Evolutionary conservation across 2,113 vertebrate species (phyloP).

Genomic region (Phyllopteryx taeniolatus): DNA sequence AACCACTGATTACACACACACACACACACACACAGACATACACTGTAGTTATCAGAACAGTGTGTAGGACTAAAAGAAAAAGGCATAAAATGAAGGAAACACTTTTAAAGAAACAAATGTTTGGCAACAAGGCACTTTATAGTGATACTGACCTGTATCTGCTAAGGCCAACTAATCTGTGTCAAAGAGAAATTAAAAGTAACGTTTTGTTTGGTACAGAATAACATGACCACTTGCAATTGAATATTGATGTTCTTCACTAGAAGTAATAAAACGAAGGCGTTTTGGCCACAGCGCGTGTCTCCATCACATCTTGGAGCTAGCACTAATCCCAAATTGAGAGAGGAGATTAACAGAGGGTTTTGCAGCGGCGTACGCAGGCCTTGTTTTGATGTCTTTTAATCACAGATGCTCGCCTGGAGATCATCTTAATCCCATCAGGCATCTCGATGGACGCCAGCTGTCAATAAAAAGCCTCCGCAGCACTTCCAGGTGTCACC

Average conservation of each 20-base stretch:
- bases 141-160: no score
- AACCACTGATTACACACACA: no score
- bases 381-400: background rate
- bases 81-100: no score
- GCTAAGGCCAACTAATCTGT: no score
- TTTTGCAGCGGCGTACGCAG: conserved; percentile 30
- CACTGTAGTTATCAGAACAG: no score
- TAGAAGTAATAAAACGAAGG: background rate
- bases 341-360: conserved; percentile 47
- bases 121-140: no score
- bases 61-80: no score
- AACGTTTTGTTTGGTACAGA: no score
- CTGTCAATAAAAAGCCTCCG: background rate
- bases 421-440: conserved; percentile 44
- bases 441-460: background rate
- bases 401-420: background rate
- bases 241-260: background rate
- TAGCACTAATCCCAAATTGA: conserved; percentile 43
- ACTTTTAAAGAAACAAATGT: no score
- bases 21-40: no score
- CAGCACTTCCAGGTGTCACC: background rate
- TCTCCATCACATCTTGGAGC: conserved; percentile 28
- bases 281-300: conserved; percentile 11
- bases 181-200: no score
- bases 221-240: background rate